phyloP scores from a whole-genome alignment of 1,140 invertebrate species.

The Oscheius sp. region DNA sequence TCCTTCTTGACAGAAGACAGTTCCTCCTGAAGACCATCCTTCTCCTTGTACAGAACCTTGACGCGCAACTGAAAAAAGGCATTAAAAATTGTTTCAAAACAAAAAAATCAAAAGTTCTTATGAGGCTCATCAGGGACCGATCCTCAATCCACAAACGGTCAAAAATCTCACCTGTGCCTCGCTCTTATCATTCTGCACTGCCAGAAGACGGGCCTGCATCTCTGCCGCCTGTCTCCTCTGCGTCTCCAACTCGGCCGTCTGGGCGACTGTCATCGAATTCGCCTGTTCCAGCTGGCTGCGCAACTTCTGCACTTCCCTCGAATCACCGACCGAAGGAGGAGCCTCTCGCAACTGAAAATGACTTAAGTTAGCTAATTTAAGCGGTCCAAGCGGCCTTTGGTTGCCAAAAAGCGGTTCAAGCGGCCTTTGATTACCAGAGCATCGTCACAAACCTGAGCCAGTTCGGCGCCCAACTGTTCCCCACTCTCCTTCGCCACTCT shows the following conservation, averaged over 20 bases:
- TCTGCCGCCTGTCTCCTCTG: conserved; percentile 6
- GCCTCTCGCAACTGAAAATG: too few relatives aligned
- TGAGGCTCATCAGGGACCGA: neutral
- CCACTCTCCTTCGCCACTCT: conserved; percentile 7
- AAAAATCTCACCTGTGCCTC: conserved; percentile 22
- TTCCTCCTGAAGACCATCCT: neutral
- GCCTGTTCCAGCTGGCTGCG: neutral
- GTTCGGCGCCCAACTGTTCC: neutral
- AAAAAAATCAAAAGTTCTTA: neutral
- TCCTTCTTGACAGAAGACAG: conserved; percentile 18
- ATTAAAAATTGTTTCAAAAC: too few relatives aligned
- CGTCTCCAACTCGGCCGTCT: conserved; percentile 3
- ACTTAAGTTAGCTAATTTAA: too few relatives aligned
- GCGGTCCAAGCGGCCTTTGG: too few relatives aligned
- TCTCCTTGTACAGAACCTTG: conserved; percentile 13
- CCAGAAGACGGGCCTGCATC: conserved; percentile 5
- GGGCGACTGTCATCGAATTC: neutral
- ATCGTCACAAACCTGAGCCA: too few relatives aligned
- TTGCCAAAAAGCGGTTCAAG: too few relatives aligned
- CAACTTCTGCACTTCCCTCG: conserved; percentile 4
- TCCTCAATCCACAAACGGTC: too few relatives aligned
- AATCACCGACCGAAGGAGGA: too few relatives aligned
- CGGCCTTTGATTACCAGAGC: too few relatives aligned
- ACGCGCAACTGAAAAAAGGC: conserved; percentile 16
- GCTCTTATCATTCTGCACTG: conserved; percentile 24